Conservation (phyloP, 2,888 invertebrate species). For the Crocallis elinguaria region DNA sequence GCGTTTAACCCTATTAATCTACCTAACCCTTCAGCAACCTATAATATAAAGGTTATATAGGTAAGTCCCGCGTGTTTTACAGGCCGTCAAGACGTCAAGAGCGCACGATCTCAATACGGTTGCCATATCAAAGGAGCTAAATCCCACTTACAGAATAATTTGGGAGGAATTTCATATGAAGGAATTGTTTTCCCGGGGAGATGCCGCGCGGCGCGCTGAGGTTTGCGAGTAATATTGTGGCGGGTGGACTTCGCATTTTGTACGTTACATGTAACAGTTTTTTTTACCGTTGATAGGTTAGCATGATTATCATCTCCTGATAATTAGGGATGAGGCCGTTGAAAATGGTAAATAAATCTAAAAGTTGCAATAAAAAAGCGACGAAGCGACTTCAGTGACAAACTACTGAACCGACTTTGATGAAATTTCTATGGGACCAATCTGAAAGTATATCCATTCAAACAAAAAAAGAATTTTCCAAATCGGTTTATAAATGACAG, state of each 20-base stretch:
- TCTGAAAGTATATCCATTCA: too few relatives aligned
- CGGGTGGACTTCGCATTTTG: slow-evolving; percentile 20
- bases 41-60: too few relatives aligned
- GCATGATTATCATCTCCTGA: too few relatives aligned
- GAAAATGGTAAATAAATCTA: too few relatives aligned
- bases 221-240: slow-evolving; percentile 34
- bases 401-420: too few relatives aligned
- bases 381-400: too few relatives aligned
- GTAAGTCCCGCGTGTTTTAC: slow-evolving; percentile 17
- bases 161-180: slow-evolving; percentile 40
- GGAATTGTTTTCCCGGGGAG: slow-evolving; percentile 37
- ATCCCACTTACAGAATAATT: slow-evolving; percentile 40
- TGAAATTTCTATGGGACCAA: too few relatives aligned
- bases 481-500: too few relatives aligned
- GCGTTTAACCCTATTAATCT: slow-evolving; percentile 14
- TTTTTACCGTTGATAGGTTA: too few relatives aligned
- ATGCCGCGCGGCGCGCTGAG: slow-evolving; percentile 30
- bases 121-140: slow-evolving; percentile 32
- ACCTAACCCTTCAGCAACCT: neutral
- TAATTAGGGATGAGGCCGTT: too few relatives aligned
- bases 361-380: too few relatives aligned
- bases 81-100: slow-evolving; percentile 26
- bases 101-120: slow-evolving; percentile 29
- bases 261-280: neutral
- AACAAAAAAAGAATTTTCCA: too few relatives aligned